Evolutionary conservation across 2,888 invertebrate species (phyloP), one percentile per base, ranked within the genome.

Genomic region (Drosophila limbata): DNA sequence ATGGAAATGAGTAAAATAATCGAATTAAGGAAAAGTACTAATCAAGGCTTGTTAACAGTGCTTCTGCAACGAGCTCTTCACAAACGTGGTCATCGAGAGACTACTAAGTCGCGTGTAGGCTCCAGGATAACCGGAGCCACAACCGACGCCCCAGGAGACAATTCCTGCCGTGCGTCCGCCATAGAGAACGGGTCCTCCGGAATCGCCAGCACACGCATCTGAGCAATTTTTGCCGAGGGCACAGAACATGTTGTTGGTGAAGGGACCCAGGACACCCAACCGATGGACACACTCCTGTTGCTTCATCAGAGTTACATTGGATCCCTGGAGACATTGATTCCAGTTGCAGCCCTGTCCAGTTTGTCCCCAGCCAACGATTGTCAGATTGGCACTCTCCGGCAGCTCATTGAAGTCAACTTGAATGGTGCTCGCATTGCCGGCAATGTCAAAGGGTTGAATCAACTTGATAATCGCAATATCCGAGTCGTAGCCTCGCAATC

Each of bases 81-180:
- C 17, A n/a, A 61, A 72, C 13, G 25, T 57, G 0, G 61, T 60
- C 19, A 84, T 75, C 5, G n/a, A 0, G 1, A 64, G 28, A 28
- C 77, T 80, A 31, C 73, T 79, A 0, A 96, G 95, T 57, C 96
- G 93, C 0, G 95, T 94, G 90, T 96, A 96, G 4, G 97, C 96
- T 0, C 96, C 96, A 0, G 96, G 96, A 79, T 94, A 94, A 0
- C 95, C 94, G 76, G 67, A 66, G n/a, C 84, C 91, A 64, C 91
- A 92, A 0, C 84, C 83, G 17, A 59, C 25, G 9, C 89, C 91
- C 81, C 84, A 90, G 0, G 96, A 96, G 0, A 96, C 96, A 1
- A 96, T 93, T 19, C 96, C 96, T 94, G 91, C 72, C 73, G 84
- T 70, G 9, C 78, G 78, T n/a, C 79, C 81, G 0, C 55, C 37